These are phyloP conservation scores for Gastrophryne carolinensis DNA, from an alignment of 2,797 vertebrate species.

Conservation along the genomic window DNA sequence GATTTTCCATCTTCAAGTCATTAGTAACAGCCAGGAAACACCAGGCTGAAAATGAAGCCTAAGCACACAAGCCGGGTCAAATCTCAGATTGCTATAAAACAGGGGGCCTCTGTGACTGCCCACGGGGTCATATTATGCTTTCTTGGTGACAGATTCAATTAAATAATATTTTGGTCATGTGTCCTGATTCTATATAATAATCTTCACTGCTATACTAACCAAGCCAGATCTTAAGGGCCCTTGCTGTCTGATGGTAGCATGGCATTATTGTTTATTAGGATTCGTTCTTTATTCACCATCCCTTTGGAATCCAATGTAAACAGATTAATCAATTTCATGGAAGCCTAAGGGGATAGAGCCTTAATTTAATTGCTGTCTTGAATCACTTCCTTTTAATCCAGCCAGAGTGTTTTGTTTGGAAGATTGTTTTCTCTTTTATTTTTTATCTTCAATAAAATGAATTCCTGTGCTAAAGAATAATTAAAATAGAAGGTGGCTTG, in stretches of 20 bases:
- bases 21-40: too few relatives aligned
- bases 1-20: too few relatives aligned
- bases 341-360: slow-evolving; percentile 6
- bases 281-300: neutral
- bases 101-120: too few relatives aligned
- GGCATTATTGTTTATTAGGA: neutral
- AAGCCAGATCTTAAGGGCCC: neutral
- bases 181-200: too few relatives aligned
- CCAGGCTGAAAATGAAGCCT: too few relatives aligned
- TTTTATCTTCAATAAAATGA: neutral
- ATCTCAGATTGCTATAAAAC: too few relatives aligned
- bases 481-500: neutral
- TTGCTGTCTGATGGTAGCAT: neutral
- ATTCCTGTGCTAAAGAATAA: neutral
- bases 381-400: neutral
- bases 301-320: slow-evolving; percentile 25
- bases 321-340: slow-evolving; percentile 32
- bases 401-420: slow-evolving; percentile 2
- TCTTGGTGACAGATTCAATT: too few relatives aligned
- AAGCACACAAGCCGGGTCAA: too few relatives aligned
- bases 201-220: too few relatives aligned
- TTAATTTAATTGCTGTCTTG: slow-evolving; percentile 35
- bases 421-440: neutral
- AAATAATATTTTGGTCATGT: too few relatives aligned
- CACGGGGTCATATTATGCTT: too few relatives aligned